Percentiles rank a stretch among this genome's conserved stretches.
Conservation (phyloP, 2,113 vertebrate species). For the Eulacestoma nigropectus region DNA sequence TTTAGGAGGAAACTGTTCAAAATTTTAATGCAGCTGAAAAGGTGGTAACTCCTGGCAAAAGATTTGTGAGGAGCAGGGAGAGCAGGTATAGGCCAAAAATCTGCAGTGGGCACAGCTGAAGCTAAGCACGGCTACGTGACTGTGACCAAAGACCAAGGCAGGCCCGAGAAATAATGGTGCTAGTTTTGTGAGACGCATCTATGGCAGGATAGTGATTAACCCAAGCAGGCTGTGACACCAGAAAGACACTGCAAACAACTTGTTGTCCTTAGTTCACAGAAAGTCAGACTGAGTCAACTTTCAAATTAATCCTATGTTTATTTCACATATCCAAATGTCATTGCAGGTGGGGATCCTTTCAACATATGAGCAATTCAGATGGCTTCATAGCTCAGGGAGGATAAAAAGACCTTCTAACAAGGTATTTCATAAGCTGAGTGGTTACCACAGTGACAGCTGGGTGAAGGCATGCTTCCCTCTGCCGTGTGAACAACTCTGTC, state of each 20-base stretch:
- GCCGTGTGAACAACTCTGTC: neutral
- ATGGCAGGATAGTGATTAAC: neutral
- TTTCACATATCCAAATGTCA: conserved; percentile 6
- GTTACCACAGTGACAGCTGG: neutral
- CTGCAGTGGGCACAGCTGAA: neutral
- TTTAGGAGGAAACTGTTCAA: neutral
- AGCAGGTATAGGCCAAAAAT: neutral
- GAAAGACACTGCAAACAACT: neutral
- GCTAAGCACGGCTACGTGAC: neutral
- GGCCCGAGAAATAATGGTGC: neutral
- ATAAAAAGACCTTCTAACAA: conserved; percentile 8
- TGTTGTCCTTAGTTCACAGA: neutral
- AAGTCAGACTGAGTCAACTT: conserved; percentile 11
- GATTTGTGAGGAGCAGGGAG: neutral
- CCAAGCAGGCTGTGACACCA: neutral
- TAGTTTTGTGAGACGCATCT: neutral
- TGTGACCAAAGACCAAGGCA: neutral
- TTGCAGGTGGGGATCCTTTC: conserved; percentile 21
- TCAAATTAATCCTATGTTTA: neutral
- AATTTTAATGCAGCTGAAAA: neutral
- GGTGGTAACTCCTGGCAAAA: neutral
- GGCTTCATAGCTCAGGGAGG: neutral
- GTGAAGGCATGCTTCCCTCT: neutral
- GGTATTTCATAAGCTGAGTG: neutral
- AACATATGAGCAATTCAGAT: conserved; percentile 3